A percentile compares a stretch with the other conserved stretches of the same genome.
Conservation (phyloP, 1,140 invertebrate genomes). For the Solenopsis fugax region DNA sequence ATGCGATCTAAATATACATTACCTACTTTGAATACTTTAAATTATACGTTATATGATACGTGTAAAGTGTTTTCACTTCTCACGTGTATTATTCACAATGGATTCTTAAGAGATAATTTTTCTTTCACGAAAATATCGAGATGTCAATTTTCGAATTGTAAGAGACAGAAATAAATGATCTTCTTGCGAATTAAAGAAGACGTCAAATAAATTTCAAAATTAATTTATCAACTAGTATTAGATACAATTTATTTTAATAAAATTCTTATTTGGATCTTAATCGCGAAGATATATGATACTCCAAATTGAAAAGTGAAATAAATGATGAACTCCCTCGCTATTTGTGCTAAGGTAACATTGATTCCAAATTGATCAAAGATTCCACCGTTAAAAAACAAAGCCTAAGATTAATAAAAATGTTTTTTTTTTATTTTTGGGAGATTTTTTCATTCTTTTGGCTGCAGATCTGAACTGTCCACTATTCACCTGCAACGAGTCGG, state of each 20-base stretch:
- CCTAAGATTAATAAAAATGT: background rate
- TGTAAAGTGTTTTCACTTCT: background rate
- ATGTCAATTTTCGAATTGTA: background rate
- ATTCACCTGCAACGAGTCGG: background rate
- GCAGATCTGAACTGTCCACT: background rate
- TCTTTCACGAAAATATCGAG: background rate
- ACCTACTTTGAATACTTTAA: background rate
- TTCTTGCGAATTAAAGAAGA: background rate
- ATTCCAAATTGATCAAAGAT: background rate
- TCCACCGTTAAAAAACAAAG: background rate
- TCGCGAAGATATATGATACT: conserved; percentile 1
- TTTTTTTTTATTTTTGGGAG: background rate
- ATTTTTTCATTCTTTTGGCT: background rate
- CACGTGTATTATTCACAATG: background rate
- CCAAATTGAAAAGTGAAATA: conserved; percentile 14
- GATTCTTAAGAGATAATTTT: background rate
- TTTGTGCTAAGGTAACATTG: background rate
- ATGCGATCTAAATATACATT: background rate
- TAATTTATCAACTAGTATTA: background rate
- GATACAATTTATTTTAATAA: background rate
- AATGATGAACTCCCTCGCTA: background rate
- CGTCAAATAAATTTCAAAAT: conserved; percentile 1
- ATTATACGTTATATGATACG: background rate
- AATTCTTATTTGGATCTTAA: conserved; percentile 2
- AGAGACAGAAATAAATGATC: background rate